Base-by-base conservation (phyloP, 2,113 vertebrate species). In the Tretioscincus oriximinensis region DNA sequence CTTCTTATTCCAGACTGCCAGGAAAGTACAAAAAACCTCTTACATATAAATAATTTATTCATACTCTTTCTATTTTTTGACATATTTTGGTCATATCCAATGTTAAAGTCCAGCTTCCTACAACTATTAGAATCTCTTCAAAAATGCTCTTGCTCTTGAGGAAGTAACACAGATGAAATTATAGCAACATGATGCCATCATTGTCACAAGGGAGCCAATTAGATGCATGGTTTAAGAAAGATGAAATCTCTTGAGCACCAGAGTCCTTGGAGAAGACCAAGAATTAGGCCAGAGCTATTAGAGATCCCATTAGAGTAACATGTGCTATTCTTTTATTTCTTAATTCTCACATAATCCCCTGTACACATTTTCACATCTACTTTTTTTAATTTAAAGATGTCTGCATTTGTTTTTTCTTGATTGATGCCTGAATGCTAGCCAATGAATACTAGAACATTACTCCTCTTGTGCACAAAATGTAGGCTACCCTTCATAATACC, bases 171-270 rank as follows among this genome's bases (percentile, higher is more conserved):
- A 28, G 29, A 4, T 41, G 28, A 9, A 58, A 81, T 29, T 49
- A 45, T 29, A 64, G 11, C 14, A 22, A 41, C 58, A 47, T 71
- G 10, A 28, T 18, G 61, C 35, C 41, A 10, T 18, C 10, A 9
- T 64, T 54, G 76, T 54, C 29, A 64, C n/a, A 64, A 64, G n/a
- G n/a, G 41, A 64, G 73, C 73, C 67, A 70, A 79, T 41, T 66
- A 66, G 28, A 51, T 54, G 29, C 22, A 73, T 26, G 66, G 3
- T 35, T 66, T 51, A 67, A 41, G 47, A 81, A 47, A n/a, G 29
- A 54, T 66, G 14, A 16, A 66, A 6, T 69, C 45, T 26, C 24
- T 51, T 21, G 64, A 18, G 47, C 11, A 68, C 51, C 49, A 45
- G 51, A 14, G 29, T 21, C 58, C 28, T 16, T 2, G 18, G 65